A percentile compares a stretch with the other conserved stretches of the same genome.
Conservation (phyloP, 2,888 invertebrate genomes). For the Coleophora deauratella region DNA sequence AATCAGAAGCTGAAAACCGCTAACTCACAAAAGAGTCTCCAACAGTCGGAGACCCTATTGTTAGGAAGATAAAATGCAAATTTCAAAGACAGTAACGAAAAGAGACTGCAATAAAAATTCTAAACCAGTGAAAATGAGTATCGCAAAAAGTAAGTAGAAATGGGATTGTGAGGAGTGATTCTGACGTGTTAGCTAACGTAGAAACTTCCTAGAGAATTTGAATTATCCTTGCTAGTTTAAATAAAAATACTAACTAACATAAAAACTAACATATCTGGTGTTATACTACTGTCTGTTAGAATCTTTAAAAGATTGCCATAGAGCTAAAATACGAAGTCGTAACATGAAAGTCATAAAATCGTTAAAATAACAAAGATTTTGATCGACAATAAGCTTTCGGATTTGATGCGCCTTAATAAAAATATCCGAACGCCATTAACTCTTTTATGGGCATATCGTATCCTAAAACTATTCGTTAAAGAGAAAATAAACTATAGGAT, state of each 20-base stretch:
- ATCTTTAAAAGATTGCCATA: too few relatives aligned
- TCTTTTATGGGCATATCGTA: slow-evolving; percentile 27
- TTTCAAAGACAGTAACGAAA: slow-evolving; percentile 9
- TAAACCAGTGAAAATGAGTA: slow-evolving; percentile 53
- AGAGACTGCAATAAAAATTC: slow-evolving; percentile 50
- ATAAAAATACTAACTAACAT: too few relatives aligned
- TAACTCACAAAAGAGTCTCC: slow-evolving; percentile 18
- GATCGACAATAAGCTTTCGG: too few relatives aligned
- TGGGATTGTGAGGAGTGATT: slow-evolving; percentile 25
- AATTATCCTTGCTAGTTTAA: too few relatives aligned
- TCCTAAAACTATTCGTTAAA: slow-evolving; percentile 28
- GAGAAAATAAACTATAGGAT: slow-evolving; percentile 35
- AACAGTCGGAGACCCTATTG: slow-evolving; percentile 1
- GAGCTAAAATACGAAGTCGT: slow-evolving; percentile 8
- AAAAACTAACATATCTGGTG: too few relatives aligned
- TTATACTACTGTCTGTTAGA: too few relatives aligned
- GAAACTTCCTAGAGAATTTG: too few relatives aligned
- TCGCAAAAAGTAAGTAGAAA: slow-evolving; percentile 53
- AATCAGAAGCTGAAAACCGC: slow-evolving; percentile 41
- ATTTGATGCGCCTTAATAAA: slow-evolving; percentile 10
- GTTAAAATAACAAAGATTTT: too few relatives aligned
- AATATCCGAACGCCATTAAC: slow-evolving; percentile 33
- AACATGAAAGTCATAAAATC: background rate
- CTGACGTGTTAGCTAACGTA: slow-evolving; percentile 17
- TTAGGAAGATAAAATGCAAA: background rate